Evolutionary conservation across 2,797 vertebrate species (phyloP).

Genomic region (Sternotherus odoratus): DNA sequence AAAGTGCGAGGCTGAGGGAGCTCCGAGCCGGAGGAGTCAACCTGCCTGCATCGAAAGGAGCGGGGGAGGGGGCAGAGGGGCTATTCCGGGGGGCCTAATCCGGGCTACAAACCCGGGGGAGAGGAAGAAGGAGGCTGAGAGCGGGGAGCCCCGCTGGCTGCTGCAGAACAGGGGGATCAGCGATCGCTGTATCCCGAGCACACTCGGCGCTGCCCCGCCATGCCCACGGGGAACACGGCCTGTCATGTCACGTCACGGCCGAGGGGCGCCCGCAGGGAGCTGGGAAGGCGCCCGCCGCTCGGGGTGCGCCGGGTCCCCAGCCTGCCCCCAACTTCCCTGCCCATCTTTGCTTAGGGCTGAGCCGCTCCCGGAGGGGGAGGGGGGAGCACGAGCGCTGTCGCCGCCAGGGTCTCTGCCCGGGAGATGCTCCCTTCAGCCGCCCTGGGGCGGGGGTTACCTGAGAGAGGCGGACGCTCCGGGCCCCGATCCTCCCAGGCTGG

Average conservation of each 20-base stretch:
- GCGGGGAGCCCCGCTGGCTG: not conserved
- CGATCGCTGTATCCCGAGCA: not conserved
- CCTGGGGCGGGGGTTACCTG: slow-evolving; percentile 17
- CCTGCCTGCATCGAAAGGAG: slow-evolving; percentile 47
- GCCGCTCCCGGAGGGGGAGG: not conserved
- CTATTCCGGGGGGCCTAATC: slow-evolving; percentile 45
- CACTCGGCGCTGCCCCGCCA: not conserved
- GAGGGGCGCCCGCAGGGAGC: not conserved
- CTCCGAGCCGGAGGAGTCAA: slow-evolving; percentile 63
- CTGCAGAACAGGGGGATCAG: not conserved
- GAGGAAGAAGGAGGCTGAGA: not conserved
- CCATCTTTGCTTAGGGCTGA: not conserved
- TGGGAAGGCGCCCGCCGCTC: not conserved
- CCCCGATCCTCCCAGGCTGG: not conserved
- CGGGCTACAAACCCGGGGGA: slow-evolving; percentile 18
- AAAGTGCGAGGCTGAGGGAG: slow-evolving; percentile 59
- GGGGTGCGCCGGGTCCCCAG: not conserved
- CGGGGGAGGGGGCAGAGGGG: not conserved
- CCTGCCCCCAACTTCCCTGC: not conserved
- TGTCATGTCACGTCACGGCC: slow-evolving; percentile 8
- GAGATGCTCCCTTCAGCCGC: not conserved
- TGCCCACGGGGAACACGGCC: not conserved
- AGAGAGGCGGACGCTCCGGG: slow-evolving; percentile 1
- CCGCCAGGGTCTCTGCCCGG: not conserved
- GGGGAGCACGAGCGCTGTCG: not conserved